Conservation (phyloP, 2,797 vertebrate species). For the Hybognathus amarus region DNA sequence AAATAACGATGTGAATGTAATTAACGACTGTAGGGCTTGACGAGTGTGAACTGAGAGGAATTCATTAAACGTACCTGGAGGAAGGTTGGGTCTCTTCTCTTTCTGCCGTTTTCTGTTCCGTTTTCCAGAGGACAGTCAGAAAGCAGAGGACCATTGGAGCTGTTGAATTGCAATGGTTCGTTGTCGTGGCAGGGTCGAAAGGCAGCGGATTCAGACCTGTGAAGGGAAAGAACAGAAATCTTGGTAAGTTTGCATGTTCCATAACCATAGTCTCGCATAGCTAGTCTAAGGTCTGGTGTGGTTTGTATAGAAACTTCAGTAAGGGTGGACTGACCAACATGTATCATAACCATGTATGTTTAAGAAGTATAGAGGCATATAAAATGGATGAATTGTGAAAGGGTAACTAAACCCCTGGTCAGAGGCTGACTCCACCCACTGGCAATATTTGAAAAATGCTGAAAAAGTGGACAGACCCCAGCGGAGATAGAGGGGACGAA, state of each 20-base stretch:
- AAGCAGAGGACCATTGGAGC: conserved; percentile 74
- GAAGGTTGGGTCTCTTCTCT: conserved; percentile 83
- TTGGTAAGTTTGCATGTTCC: neutral
- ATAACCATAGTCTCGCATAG: neutral
- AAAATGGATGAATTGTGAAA: no score
- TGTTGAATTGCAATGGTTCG: conserved; percentile 83
- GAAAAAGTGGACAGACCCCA: no score
- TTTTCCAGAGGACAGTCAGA: conserved; percentile 82
- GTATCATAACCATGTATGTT: neutral
- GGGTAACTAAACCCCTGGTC: no score
- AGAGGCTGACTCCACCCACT: no score
- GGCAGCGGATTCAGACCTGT: conserved; percentile 87
- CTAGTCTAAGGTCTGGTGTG: neutral
- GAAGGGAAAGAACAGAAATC: conserved; percentile 61
- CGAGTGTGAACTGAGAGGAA: neutral
- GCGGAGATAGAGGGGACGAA: no score
- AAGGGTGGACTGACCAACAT: neutral
- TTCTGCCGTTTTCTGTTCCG: conserved; percentile 84
- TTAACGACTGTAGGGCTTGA: neutral
- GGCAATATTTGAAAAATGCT: no score
- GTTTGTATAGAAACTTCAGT: neutral
- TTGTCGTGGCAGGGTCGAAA: conserved; percentile 85
- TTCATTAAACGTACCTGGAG: conserved; percentile 79
- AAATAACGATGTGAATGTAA: conserved; percentile 6
- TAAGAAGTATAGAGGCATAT: no score